Evolutionary conservation across 1,140 invertebrate species (phyloP).

Genomic region (Cataglyphis hispanica): DNA sequence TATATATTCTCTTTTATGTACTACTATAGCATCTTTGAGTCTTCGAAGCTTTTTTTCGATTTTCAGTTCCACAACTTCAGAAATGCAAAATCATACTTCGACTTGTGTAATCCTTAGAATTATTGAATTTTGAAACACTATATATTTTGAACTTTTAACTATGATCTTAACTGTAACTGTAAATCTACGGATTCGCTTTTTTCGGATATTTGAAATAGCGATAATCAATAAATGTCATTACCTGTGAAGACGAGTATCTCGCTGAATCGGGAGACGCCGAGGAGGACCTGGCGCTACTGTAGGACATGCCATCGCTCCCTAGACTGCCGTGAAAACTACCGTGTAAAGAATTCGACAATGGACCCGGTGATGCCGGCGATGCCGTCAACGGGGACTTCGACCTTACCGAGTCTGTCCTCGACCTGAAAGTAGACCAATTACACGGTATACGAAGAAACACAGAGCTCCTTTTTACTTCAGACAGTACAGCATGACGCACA

Average conservation of each 20-base stretch:
- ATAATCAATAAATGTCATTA: constrained; percentile 61
- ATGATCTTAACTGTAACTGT: neutral
- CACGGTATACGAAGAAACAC: constrained; percentile 35
- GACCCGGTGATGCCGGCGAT: constrained; percentile 85
- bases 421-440: constrained; percentile 79
- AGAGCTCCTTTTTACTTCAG: constrained; percentile 39
- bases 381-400: constrained; percentile 85
- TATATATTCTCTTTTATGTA: too few species aligned
- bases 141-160: neutral
- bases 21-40: neutral
- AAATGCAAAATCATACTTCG: neutral
- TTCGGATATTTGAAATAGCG: neutral
- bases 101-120: neutral
- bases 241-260: constrained; percentile 84
- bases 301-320: constrained; percentile 86
- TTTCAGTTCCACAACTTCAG: neutral
- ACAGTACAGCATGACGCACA: constrained; percentile 40
- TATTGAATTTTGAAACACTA: neutral
- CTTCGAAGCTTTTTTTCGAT: neutral
- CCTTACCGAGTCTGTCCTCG: constrained; percentile 84
- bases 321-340: constrained; percentile 85
- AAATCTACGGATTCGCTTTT: neutral
- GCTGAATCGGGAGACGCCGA: constrained; percentile 85
- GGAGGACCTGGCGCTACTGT: constrained; percentile 85
- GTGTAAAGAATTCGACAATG: constrained; percentile 84